Evolutionary conservation across 2,113 vertebrate genomes (phyloP), one percentile per base, ranked within the genome.

Genomic region (Petaurus breviceps): DNA sequence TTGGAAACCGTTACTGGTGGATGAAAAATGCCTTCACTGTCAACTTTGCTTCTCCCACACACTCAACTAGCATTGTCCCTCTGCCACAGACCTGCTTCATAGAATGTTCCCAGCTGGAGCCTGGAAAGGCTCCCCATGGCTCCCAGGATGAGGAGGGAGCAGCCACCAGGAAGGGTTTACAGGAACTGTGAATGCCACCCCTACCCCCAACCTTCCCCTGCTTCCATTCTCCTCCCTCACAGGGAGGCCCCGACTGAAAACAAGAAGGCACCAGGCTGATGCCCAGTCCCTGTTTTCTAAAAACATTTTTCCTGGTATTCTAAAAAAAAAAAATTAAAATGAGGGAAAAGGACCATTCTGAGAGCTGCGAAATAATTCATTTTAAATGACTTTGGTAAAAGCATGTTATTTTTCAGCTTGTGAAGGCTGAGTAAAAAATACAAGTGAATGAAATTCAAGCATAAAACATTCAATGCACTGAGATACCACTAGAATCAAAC

Each of bases 1-100:
- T 90, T 37, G 95, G 96, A 97, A 97, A 97, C 91, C 31, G 50
- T 11, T 51, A 22, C 6, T 51, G 97, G 43, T 93, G 24, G 51
- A 93, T 89, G 68, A 43, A 31, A 94, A 96, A 95, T 96, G 31
- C 31, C 3, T 92, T 90, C 37, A 91, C 26, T 89, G n/a, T 90
- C 50, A 77, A 10, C 10, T 91, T 61, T 93, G 12, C 47, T 92
- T 77, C 28, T 52, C 51, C 12, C 51, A 92, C 84, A 77, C 31
- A 89, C 31, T 43, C 52, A 28, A 9, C 11, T 57, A 11, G 25
- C 51, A 51, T 50, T 93, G 68, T 89, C 52, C 84, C 37, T 52
- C 52, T 94, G 93, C 90, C 55, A 94, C 77, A 92, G 90, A 77
- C 47, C 96, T 55, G 68, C 26, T 95, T 95, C 57, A 92, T 51